Evolutionary conservation across 2,888 invertebrate species (phyloP).

Genomic region (Hirtodrosophila duncani): DNA sequence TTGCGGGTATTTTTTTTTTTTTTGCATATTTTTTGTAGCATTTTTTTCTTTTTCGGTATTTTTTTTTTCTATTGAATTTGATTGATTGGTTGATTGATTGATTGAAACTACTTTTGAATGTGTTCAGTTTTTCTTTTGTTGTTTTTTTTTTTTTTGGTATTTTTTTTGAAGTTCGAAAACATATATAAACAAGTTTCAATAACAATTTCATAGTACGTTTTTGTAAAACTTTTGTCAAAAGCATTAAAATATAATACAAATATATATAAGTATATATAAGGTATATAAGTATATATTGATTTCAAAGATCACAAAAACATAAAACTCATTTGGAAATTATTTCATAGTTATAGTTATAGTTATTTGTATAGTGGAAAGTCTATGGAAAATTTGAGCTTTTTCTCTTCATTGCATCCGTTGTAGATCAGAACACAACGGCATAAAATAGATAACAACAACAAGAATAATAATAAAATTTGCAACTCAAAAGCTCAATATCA

Average conservation of each 20-base stretch:
- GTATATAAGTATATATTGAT: slow-evolving; percentile 28
- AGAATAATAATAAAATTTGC: no score
- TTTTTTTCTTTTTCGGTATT: slow-evolving; percentile 33
- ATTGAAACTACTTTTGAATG: slow-evolving; percentile 68
- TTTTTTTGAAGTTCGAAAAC: slow-evolving; percentile 65
- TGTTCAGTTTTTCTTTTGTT: no score
- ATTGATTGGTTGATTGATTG: slow-evolving; percentile 47
- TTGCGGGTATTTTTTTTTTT: slow-evolving; percentile 60
- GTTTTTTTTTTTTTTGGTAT: no score
- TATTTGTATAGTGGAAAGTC: slow-evolving; percentile 29
- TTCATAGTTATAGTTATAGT: slow-evolving; percentile 31
- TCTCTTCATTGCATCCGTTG: slow-evolving; percentile 79
- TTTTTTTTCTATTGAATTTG: slow-evolving; percentile 28
- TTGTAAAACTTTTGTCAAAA: slow-evolving; percentile 45
- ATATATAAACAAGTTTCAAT: slow-evolving; percentile 58
- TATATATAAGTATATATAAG: slow-evolving; percentile 32
- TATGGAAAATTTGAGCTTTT: slow-evolving; percentile 75
- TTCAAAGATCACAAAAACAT: slow-evolving; percentile 6
- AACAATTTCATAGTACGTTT: slow-evolving; percentile 56
- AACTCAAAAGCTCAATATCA: no score
- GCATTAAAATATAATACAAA: slow-evolving; percentile 44
- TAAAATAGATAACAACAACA: no score
- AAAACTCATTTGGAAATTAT: slow-evolving; percentile 24
- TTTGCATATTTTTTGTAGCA: slow-evolving; percentile 33
- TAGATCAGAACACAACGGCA: no score